Percentiles rank a stretch among this genome's conserved stretches.
Conservation (phyloP, 2,888 invertebrate species). For the Drosophila macrospina region DNA sequence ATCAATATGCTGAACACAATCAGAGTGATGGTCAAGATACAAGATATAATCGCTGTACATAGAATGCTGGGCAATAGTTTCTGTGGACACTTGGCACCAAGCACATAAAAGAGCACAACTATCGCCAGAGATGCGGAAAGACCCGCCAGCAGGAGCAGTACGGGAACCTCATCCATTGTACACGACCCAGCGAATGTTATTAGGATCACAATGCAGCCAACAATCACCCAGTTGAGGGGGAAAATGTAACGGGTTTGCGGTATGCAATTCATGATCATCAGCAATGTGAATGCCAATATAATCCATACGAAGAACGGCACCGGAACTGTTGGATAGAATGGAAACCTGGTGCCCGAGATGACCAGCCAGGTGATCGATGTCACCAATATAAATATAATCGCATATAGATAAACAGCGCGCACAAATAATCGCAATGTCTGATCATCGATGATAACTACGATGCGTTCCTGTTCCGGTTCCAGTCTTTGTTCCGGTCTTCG, state of each 20-base stretch:
- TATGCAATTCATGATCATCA: slow-evolving; percentile 19
- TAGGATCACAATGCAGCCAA: background rate
- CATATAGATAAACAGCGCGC: slow-evolving; percentile 17
- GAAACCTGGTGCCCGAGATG: background rate
- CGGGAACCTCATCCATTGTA: background rate
- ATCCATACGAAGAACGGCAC: slow-evolving; percentile 37
- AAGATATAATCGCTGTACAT: background rate
- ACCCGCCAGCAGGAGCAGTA: background rate
- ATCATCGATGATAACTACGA: slow-evolving; percentile 7
- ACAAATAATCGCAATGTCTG: slow-evolving; percentile 13
- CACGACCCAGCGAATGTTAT: background rate
- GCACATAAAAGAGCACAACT: background rate
- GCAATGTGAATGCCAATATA: slow-evolving; percentile 9
- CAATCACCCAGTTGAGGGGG: slow-evolving; percentile 21
- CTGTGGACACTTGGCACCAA: slow-evolving; percentile 4
- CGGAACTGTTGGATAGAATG: background rate
- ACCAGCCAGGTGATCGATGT: slow-evolving; percentile 27
- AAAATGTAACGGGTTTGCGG: slow-evolving; percentile 1
- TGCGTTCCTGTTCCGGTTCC: background rate
- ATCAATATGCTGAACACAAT: background rate
- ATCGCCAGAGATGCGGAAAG: background rate
- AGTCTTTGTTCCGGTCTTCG: background rate
- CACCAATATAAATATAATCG: slow-evolving; percentile 1
- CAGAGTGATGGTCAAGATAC: background rate
- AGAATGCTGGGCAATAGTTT: background rate